Evolutionary conservation across 1,140 invertebrate species (phyloP), one percentile per base, ranked within the genome.

Genomic region (Chrysoperla carnea): DNA sequence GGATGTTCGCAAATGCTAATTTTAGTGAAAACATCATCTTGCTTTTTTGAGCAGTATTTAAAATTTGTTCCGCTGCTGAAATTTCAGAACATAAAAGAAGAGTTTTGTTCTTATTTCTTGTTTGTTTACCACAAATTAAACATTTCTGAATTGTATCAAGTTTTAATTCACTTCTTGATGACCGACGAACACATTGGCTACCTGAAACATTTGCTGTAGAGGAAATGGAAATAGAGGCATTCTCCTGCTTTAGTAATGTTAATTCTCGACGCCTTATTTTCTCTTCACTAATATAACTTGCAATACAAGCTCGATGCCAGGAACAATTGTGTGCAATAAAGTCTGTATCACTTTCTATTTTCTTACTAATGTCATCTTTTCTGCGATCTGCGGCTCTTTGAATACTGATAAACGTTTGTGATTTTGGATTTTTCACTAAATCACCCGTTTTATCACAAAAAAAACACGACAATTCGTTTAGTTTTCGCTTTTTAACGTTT

Each of bases 191-290:
- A 46, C 17, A 4, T 36, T 33, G 13, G 4, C 8, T 39, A 37
- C 29, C 31, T 29, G 39, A 42, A 37, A 9, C 35, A 41, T 36
- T 35, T 11, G 7, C 29, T 33, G 29, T 13, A 41, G 39, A 23
- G 5, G 17, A 38, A 28, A 17, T 15, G 14, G 39, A 45, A 36
- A 29, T 45, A 41, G 43, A 45, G 17, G 6, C 17, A 40, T 40
- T 35, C 31, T 45, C n/a, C 36, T 46, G 14, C 37, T 46, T 46
- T 1, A 31, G 9, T 33, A 46, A 46, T 35, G 40, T 14, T n/a
- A 42, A 29, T 42, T 46, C 44, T 46, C 40, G 35, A 9, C 40
- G 46, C 41, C 42, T 47, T 39, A 47, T 43, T 47, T 47, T 47
- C 17, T 44, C 38, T 37, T 47, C 42, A 47, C 41, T 47, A 1